Base-by-base conservation (phyloP, 2,888 invertebrate genomes). In the Platynereis dumerilii region DNA sequence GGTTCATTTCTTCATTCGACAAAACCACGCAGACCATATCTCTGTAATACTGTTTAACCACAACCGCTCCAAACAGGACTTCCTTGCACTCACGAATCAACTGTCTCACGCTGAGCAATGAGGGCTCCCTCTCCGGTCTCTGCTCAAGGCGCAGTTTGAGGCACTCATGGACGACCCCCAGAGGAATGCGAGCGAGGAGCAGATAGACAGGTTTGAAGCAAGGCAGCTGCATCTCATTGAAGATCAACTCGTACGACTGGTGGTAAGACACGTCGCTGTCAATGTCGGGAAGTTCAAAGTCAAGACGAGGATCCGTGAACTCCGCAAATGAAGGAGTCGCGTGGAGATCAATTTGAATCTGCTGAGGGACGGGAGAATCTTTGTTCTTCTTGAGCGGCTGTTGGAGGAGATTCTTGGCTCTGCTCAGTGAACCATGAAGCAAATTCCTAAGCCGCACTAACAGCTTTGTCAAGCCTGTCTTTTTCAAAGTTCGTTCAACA, bases 131-230 rank as follows among this genome's bases (percentile, higher is more conserved):
- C 24, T 75, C 74, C 1, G 80, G 80, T 45, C 76, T 69, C 69
- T 82, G 82, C 80, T 95, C 94, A 45, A 95, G 86, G 53, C 95
- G 86, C 87, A 96, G 90, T 67, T 90, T 86, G 53, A 96, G 86
- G 86, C 94, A 96, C 84, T 96, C 95, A 80, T 95, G 92, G 69
- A 94, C 91, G n/a, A 95, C 90, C 84, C 96, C 94, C 78, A 97
- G 85, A 27, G 94, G 92, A 60, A 96, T 89, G 59, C 91, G 89
- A 67, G 92, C 90, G 20, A 96, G 87, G 83, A 95, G 93, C 60
- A 96, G 87, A 86, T 94, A 96, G 68, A 91, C 89, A 42, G 91
- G 89, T 74, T 86, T 88, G 86, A 94, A 94, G 1, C 93, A 92
- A 0, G 96, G 96, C 71, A 96, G 86, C 67, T 89, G 88, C 60